A percentile compares a stretch with the other conserved stretches of the same genome.
These are phyloP conservation scores for Trinorchestia longiramus DNA, from an alignment of 1,140 invertebrate species.

Conservation along the genomic window DNA sequence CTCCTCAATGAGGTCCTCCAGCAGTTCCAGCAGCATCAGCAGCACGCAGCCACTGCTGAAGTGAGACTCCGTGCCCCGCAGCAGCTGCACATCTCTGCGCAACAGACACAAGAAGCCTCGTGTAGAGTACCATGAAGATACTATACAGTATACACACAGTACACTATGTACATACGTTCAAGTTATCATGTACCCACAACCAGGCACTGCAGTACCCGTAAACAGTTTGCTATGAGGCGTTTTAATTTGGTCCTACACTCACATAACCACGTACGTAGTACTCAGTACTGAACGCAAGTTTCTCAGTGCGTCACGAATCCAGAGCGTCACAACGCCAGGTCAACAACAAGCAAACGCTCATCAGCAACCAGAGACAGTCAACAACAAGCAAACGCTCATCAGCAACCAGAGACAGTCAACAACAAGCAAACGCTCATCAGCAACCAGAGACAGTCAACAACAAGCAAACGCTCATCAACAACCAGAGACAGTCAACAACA, in stretches of 20 bases:
- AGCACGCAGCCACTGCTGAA: conserved; percentile 31
- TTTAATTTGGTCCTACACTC: background rate
- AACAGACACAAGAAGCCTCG: background rate
- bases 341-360: background rate
- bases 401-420: no score
- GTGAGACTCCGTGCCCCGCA: conserved; percentile 23
- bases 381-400: no score
- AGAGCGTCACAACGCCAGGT: background rate
- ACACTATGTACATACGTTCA: background rate
- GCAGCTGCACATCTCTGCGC: conserved; percentile 38
- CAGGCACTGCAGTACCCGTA: background rate
- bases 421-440: no score
- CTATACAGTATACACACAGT: background rate
- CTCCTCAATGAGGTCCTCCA: conserved; percentile 11
- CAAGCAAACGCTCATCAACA: no score
- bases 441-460: no score
- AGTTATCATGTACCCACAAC: background rate
- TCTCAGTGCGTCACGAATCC: no score
- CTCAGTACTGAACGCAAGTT: background rate
- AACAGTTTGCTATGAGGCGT: background rate
- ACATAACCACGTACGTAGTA: background rate
- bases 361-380: no score
- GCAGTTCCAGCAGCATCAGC: conserved; percentile 37
- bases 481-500: no score
- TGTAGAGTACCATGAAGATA: background rate